A percentile compares a stretch with the other conserved stretches of the same genome.
Conservation (phyloP, 2,797 vertebrate species). For the Platyrinchus mystaceus region DNA sequence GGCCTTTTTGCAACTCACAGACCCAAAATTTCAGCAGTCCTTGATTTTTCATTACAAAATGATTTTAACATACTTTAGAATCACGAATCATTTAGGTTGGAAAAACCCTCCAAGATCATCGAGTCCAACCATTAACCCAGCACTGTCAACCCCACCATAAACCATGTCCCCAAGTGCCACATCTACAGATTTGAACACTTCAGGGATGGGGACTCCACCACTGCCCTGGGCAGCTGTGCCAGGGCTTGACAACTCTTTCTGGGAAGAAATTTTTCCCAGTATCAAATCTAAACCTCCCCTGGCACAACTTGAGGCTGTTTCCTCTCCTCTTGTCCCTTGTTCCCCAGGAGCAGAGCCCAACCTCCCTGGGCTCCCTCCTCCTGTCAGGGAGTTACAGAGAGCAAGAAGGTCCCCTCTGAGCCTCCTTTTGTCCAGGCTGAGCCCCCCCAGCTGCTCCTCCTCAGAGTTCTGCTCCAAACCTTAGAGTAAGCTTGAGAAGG, state of each 20-base stretch:
- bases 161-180: background rate
- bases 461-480: background rate
- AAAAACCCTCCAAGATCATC: background rate
- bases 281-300: background rate
- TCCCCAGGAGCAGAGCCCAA: background rate
- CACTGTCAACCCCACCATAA: background rate
- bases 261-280: background rate
- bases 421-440: background rate
- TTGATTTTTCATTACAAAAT: background rate
- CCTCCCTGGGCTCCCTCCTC: accelerated
- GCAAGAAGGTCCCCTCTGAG: background rate
- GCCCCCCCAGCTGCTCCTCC: background rate
- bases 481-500: background rate
- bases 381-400: background rate
- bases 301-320: background rate
- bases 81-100: background rate
- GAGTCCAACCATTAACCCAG: background rate
- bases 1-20: background rate
- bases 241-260: background rate
- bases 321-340: background rate
- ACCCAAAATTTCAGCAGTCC: background rate
- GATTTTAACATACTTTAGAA: background rate
- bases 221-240: background rate
- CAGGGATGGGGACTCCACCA: background rate
- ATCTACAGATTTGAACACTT: background rate